Base-by-base conservation (phyloP, 2,797 vertebrate genomes). In the Rhabdophis nuchalis region DNA sequence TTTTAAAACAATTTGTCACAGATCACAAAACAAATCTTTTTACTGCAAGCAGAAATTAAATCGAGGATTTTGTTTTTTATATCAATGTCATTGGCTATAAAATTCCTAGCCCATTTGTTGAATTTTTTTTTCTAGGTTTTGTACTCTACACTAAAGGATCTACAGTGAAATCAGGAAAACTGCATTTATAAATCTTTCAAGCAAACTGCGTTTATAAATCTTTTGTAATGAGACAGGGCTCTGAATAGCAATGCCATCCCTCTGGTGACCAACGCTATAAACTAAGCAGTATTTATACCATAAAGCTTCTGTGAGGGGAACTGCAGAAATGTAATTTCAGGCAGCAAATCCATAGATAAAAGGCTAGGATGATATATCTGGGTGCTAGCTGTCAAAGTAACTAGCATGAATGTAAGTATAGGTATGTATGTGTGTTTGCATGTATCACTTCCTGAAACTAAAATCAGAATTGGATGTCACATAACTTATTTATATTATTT, bases 261-360 rank as follows among this genome's bases (percentile, higher is more conserved):
- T 85, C 91, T 87, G 46, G 27, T 94, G 57, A 3, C 54, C 88
- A 86, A 61, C 93, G n/a, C 3, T 87, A 13, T 57, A 90, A 52
- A 18, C 7, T 10, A 16, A 90, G 64, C 6, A 11, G 2, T 18
- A 8, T 12, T 32, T 91, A 94, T 27, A 10, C 29, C 4, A 25
- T 89, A 86, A 86, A 56, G 60, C 25, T 41, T 64, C 77, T 89
- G 32, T 86, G 32, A 57, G 88, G 85, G 82, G 68, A 50, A 85
- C 46, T 92, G 82, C 50, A 89, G 90, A 93, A 86, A 58, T 72
- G 46, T 60, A 53, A 89, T 89, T 32, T 53, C 60, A 91, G 50
- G 41, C 41, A 89, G 16, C 54, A 91, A 86, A 89, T 68, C 46
- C 50, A 68, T 36, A 52, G 29, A 54, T 50, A 72, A 85, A 27